Conservation (phyloP, 2,113 vertebrate genomes). For the Cinclus cinclus region DNA sequence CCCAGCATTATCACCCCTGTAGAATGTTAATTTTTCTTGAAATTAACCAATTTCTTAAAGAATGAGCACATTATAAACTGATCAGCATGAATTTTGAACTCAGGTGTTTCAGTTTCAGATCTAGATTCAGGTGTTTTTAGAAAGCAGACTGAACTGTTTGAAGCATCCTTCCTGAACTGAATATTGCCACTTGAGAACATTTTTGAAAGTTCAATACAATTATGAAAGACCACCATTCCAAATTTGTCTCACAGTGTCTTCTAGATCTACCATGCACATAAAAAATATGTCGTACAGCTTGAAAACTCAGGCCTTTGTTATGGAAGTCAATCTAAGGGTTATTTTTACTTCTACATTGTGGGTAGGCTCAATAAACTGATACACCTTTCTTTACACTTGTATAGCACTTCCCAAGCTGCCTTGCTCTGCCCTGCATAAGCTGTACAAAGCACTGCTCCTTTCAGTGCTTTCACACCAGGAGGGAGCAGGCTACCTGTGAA, state of each 20-base stretch:
- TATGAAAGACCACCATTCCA: background rate
- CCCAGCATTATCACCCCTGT: background rate
- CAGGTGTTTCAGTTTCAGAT: background rate
- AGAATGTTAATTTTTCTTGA: background rate
- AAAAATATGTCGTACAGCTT: background rate
- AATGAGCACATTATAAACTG: background rate
- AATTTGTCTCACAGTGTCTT: background rate
- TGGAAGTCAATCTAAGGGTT: background rate
- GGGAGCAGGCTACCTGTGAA: background rate
- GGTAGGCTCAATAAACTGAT: background rate
- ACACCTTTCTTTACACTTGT: background rate
- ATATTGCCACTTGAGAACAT: background rate
- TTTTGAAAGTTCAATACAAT: background rate
- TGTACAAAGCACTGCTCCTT: background rate
- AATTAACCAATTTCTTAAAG: background rate
- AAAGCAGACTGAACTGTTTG: background rate
- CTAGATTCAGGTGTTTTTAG: background rate
- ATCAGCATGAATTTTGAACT: background rate
- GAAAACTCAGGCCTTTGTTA: background rate
- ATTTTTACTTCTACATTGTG: background rate
- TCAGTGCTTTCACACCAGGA: background rate
- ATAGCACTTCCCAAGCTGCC: background rate
- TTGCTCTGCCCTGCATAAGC: background rate
- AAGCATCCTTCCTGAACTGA: background rate
- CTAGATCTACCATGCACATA: fast-evolving